These are phyloP conservation scores for Heliconius ismenius DNA, from an alignment of 2,888 invertebrate species.

Conservation along the genomic window DNA sequence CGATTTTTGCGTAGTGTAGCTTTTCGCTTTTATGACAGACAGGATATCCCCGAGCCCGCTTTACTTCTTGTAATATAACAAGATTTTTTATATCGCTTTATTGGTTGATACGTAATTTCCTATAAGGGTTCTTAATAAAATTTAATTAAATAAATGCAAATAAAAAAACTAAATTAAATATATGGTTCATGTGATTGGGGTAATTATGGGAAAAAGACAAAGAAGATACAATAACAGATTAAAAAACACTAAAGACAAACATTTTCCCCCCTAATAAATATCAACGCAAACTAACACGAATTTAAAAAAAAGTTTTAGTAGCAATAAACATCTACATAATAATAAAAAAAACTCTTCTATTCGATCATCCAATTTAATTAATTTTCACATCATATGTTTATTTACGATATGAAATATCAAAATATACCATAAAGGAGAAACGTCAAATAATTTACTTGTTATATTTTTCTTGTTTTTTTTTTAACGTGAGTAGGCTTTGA, in stretches of 20 bases:
- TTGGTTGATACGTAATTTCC: no score
- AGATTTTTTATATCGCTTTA: no score
- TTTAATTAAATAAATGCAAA: no score
- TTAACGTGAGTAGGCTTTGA: slow-evolving; percentile 34
- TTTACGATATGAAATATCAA: slow-evolving; percentile 10
- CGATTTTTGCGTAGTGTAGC: no score
- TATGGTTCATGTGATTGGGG: background rate
- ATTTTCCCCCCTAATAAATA: background rate
- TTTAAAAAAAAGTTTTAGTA: background rate
- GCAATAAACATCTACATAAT: background rate
- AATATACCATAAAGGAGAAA: slow-evolving; percentile 5
- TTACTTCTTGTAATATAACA: no score
- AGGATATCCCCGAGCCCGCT: no score
- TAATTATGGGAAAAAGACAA: background rate
- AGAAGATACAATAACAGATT: background rate
- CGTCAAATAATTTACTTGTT: slow-evolving; percentile 25
- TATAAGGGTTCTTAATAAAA: no score
- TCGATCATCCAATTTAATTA: background rate
- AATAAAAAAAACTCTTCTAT: background rate
- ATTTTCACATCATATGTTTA: slow-evolving; percentile 4
- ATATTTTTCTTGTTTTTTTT: slow-evolving; percentile 15
- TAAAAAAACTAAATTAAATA: no score
- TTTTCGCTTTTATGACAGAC: no score
- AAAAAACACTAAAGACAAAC: background rate
- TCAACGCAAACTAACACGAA: background rate